Percentiles rank a stretch among this genome's conserved stretches.
Conservation (phyloP, 2,113 vertebrate species). For the Onychostoma macrolepis region DNA sequence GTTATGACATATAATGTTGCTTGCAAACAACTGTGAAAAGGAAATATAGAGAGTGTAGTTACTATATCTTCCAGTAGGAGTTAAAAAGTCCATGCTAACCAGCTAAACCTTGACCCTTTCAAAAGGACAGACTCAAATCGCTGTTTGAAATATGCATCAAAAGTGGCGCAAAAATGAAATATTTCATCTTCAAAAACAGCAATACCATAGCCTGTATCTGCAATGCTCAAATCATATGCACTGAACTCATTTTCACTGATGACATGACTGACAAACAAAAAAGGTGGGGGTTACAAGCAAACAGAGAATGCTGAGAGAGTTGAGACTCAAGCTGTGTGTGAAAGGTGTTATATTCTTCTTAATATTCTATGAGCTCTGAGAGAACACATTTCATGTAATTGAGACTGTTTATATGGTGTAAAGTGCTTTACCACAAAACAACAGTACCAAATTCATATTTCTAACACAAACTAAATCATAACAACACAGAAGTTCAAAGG, state of each 20-base stretch:
- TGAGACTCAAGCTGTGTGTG: not conserved
- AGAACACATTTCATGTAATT: not conserved
- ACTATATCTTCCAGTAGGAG: not conserved
- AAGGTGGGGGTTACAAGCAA: not conserved
- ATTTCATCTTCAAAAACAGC: not conserved
- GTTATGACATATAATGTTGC: not conserved
- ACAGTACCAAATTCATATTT: not conserved
- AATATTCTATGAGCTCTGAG: conserved; percentile 39
- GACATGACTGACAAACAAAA: not conserved
- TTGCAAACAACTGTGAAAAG: not conserved
- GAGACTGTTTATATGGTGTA: not conserved
- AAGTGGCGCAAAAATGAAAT: not conserved
- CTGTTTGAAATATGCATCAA: not conserved
- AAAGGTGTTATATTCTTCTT: conserved; percentile 26
- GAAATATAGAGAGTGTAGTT: not conserved
- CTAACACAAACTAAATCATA: not conserved
- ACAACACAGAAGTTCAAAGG: not conserved
- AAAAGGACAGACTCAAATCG: not conserved
- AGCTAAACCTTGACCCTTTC: not conserved
- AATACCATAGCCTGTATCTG: not conserved
- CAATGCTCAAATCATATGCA: conserved; percentile 1
- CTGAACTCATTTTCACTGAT: conserved; percentile 2
- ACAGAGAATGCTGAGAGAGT: not conserved
- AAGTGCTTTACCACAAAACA: not conserved
- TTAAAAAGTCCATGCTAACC: not conserved